These are phyloP conservation scores for Mamestra configurata DNA, from an alignment of 1,140 invertebrate species.

Conservation along the genomic window DNA sequence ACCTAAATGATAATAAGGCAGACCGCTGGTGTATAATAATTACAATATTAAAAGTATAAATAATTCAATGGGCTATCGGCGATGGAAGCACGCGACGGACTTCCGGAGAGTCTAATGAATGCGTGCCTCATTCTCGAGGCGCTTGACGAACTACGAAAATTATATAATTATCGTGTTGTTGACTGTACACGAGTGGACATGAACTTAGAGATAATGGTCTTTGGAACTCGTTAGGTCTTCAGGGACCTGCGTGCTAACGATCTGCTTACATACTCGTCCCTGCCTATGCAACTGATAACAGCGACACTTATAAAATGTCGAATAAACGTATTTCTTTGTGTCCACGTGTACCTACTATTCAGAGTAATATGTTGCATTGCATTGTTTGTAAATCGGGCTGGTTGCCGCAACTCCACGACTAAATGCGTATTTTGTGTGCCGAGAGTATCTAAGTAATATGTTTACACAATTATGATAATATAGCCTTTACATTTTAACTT, in stretches of 20 bases:
- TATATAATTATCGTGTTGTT: constrained; percentile 54
- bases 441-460: too few species aligned
- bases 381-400: too few species aligned
- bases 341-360: too few species aligned
- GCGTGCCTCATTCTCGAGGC: constrained; percentile 66
- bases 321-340: too few species aligned
- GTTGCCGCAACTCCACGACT: too few species aligned
- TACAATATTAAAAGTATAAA: constrained; percentile 86
- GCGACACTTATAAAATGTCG: neutral
- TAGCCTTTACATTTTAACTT: too few species aligned
- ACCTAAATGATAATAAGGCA: constrained; percentile 83
- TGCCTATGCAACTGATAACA: neutral
- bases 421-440: too few species aligned
- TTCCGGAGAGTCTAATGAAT: constrained; percentile 83
- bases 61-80: constrained; percentile 84
- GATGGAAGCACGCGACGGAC: constrained; percentile 80
- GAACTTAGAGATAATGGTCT: constrained; percentile 49
- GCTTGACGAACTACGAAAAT: constrained; percentile 73
- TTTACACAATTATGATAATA: too few species aligned
- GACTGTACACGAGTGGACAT: constrained; percentile 46
- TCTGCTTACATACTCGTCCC: neutral
- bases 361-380: too few species aligned
- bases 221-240: neutral
- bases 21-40: constrained; percentile 79
- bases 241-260: constrained; percentile 21